Conservation (phyloP, 1,140 invertebrate genomes). For the Helicorthomorpha holstii region DNA sequence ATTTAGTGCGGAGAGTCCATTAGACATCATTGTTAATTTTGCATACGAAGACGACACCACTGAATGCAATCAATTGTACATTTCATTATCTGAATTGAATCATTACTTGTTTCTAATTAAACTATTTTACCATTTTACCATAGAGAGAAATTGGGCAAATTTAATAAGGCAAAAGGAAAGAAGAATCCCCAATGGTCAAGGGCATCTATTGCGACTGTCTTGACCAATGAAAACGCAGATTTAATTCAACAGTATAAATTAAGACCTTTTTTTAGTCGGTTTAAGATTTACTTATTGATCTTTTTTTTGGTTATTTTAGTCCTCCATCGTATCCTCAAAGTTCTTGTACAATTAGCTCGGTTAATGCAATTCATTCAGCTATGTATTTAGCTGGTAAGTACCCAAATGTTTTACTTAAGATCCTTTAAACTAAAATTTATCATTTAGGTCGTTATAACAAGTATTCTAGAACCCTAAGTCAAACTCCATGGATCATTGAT, state of each 20-base stretch:
- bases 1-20: constrained; percentile 30
- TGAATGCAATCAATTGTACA: constrained; percentile 38
- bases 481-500: constrained; percentile 85
- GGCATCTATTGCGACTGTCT: background rate
- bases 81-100: background rate
- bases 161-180: background rate
- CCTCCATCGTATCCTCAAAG: constrained; percentile 14
- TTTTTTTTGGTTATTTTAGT: constrained; percentile 14
- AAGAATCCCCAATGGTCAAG: background rate
- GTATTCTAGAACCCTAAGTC: constrained; percentile 63
- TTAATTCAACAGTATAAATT: background rate
- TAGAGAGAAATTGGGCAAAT: constrained; percentile 10
- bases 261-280: background rate
- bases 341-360: constrained; percentile 15
- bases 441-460: constrained; percentile 65
- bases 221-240: background rate
- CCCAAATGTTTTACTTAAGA: background rate
- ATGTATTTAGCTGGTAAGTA: constrained; percentile 15
- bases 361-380: constrained; percentile 20
- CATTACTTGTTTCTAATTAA: background rate
- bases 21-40: constrained; percentile 34
- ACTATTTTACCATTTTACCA: background rate
- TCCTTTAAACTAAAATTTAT: background rate
- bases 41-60: constrained; percentile 30
- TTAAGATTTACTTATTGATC: background rate